Evolutionary conservation across 2,113 vertebrate species (phyloP), one percentile per base, ranked within the genome.

Genomic region (Hystrix cristata): DNA sequence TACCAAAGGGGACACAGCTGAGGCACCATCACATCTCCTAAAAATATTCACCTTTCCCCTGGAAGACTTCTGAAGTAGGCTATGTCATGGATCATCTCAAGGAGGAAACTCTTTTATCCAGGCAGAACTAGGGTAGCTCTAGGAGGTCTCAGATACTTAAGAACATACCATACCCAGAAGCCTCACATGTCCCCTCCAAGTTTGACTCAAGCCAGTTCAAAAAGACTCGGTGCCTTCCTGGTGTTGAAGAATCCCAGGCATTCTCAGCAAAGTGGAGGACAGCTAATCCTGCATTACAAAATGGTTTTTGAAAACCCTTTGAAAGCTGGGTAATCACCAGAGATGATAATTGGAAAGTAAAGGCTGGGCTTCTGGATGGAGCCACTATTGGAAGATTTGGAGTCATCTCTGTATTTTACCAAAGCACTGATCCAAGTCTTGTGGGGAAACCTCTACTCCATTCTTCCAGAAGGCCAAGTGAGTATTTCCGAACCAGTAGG

Each of bases 401-500:
- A 81, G 38, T 74, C 2, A 62, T 53, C 53, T 62, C 57, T 91
- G 0, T 6, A 15, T 51, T 14, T 48, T 64, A 14, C 29, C 48
- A 46, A 91, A 89, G 4, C 46, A 62, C 0, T 7, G 8, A 48
- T 29, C 51, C 5, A 69, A 5, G 46, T 31, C 0, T 31, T 46
- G 12, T 23, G 55, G 5, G 64, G 60, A 79, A 72, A 79, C 3
- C 2, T 59, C 4, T 29, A 59, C 11, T 55, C 21, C 8, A 10
- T 38, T n/a, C 29, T 85, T 88, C 6, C 29, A 80, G 51, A 87
- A 96, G 81, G 23, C 1, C 25, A 90, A 92, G 10, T 27, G 83
- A 51, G 1, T n/a, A 34, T 25, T 11, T 8, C 18, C 31, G 93
- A 95, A 76, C 11, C 19, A 87, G 51, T 19, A 87, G 4, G 4